Evolutionary conservation across 2,888 invertebrate genomes (phyloP).

Genomic region (Nemotelus pantherinus): DNA sequence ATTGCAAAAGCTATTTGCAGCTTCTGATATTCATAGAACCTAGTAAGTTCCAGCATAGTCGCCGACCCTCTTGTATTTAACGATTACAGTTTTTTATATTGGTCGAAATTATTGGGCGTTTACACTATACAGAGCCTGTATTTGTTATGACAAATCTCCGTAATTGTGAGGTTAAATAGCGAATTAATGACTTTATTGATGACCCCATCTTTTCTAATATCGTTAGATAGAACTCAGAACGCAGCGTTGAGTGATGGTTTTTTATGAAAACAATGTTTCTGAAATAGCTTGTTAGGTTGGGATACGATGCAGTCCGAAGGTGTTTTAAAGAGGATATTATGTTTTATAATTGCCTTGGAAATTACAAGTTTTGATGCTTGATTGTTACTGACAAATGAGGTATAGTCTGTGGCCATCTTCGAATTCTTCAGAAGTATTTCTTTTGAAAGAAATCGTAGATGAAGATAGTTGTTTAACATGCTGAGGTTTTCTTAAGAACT

Average conservation of each 20-base stretch:
- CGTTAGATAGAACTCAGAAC: not conserved
- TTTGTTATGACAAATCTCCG: conserved; percentile 43
- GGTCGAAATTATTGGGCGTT: conserved; percentile 32
- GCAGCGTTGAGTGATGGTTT: not conserved
- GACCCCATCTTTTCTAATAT: conserved; percentile 15
- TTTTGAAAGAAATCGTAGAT: no score
- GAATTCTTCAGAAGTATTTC: not conserved
- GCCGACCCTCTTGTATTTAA: not conserved
- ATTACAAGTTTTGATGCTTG: conserved; percentile 35
- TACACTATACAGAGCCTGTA: conserved; percentile 31
- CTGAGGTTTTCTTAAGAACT: no score
- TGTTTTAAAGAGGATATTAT: conserved; percentile 34
- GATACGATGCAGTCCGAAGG: conserved; percentile 4
- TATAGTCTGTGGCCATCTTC: conserved; percentile 21
- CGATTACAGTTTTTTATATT: conserved; percentile 13
- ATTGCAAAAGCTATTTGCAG: not conserved
- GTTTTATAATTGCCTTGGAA: conserved; percentile 38
- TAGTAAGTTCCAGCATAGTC: not conserved
- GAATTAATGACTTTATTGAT: conserved; percentile 44
- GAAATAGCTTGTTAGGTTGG: no score
- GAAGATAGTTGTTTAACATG: no score
- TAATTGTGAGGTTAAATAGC: conserved; percentile 44
- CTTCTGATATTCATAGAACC: conserved; percentile 30
- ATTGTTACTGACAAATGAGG: conserved; percentile 21
- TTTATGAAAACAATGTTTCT: no score